Percentiles rank a stretch among this genome's conserved stretches.
Conservation (phyloP, 2,113 vertebrate species). For the Cariama cristata region DNA sequence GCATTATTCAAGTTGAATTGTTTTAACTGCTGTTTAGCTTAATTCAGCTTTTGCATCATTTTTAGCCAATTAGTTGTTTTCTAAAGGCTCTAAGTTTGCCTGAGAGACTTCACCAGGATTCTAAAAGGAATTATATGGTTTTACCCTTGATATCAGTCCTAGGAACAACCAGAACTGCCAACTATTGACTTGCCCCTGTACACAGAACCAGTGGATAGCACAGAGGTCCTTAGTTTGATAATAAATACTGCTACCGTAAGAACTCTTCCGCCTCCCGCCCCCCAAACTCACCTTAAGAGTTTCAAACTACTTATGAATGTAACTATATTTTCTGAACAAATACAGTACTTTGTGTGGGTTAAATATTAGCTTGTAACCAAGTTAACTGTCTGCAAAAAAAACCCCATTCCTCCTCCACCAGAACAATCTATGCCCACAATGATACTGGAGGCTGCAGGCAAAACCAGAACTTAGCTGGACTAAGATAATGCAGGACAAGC, state of each 20-base stretch:
- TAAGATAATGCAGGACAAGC: neutral
- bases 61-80: neutral
- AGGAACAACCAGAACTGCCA: neutral
- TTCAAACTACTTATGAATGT: neutral
- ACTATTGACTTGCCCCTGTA: neutral
- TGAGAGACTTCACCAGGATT: neutral
- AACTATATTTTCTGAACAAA: neutral
- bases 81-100: neutral
- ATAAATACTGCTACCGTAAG: neutral
- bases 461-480: neutral
- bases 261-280: neutral
- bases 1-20: neutral
- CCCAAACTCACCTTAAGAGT: neutral
- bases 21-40: neutral
- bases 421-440: neutral
- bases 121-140: neutral
- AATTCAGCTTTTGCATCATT: neutral
- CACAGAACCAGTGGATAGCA: accelerated
- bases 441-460: neutral
- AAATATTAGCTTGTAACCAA: neutral
- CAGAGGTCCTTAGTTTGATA: neutral
- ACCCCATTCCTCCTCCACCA: neutral
- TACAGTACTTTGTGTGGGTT: neutral
- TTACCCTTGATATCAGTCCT: neutral
- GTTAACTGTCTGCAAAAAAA: neutral